phyloP scores from a whole-genome alignment of 1,140 invertebrate genomes.

The Octopus bimaculoides region DNA sequence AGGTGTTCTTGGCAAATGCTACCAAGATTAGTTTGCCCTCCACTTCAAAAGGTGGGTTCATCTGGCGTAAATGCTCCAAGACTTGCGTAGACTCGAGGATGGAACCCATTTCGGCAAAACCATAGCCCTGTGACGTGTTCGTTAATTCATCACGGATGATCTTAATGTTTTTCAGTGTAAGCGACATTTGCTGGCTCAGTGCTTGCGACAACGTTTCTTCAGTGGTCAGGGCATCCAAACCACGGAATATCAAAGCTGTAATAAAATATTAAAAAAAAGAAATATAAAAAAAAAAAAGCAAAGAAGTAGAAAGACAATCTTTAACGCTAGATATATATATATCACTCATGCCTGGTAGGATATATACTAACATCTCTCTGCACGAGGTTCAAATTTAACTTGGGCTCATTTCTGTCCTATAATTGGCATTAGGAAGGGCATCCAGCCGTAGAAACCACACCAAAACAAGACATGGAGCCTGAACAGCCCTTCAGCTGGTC shows the following conservation, averaged over 20 bases:
- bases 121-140: slow-evolving; percentile 66
- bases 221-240: slow-evolving; percentile 79
- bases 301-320: no score
- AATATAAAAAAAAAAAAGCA: no score
- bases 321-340: no score
- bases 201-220: slow-evolving; percentile 73
- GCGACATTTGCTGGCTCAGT: slow-evolving; percentile 58
- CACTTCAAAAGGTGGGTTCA: slow-evolving; percentile 49
- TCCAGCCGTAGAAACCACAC: no score
- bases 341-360: no score
- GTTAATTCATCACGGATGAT: slow-evolving; percentile 79
- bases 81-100: slow-evolving; percentile 77
- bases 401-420: no score
- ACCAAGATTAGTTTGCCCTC: slow-evolving; percentile 56
- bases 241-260: slow-evolving; percentile 78
- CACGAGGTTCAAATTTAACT: no score
- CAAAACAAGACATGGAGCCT: no score
- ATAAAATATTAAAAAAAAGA: slow-evolving; percentile 16
- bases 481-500: no score
- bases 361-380: no score
- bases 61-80: slow-evolving; percentile 44
- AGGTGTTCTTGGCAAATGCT: slow-evolving; percentile 57
- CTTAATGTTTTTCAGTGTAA: slow-evolving; percentile 74
- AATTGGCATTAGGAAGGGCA: no score
- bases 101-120: slow-evolving; percentile 66